Evolutionary conservation across 2,797 vertebrate species (phyloP).

Genomic region (Tragelaphus eurycerus): DNA sequence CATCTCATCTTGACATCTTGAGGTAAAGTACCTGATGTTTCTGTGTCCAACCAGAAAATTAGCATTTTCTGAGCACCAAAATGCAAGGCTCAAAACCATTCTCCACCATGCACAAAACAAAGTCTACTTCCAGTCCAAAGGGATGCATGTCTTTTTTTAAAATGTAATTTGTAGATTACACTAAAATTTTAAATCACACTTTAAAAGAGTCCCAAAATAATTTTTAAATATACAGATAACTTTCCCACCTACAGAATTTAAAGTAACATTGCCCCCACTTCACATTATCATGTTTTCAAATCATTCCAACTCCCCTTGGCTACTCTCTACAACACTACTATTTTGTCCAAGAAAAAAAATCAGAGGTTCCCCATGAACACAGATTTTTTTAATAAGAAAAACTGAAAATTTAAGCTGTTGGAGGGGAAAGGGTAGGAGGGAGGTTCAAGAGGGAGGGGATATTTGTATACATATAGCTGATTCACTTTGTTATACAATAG

Average conservation of each 20-base stretch:
- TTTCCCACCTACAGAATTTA: not conserved
- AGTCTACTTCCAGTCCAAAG: not conserved
- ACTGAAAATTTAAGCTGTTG: not conserved
- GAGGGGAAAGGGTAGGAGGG: not conserved
- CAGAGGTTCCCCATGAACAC: not conserved
- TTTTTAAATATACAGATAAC: not conserved
- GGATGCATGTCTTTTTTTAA: not conserved
- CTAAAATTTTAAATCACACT: not conserved
- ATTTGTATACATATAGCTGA: not conserved
- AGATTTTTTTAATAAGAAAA: not conserved
- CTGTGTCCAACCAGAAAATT: not conserved
- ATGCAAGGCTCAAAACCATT: not conserved
- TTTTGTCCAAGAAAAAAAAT: not conserved
- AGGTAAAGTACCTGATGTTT: not conserved
- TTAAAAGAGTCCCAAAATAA: not conserved
- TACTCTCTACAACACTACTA: not conserved
- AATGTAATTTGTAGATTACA: not conserved
- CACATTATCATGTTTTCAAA: not conserved
- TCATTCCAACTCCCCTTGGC: not conserved
- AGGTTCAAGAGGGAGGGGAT: not conserved
- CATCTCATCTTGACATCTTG: not conserved
- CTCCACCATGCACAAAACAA: not conserved
- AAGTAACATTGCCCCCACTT: not conserved
- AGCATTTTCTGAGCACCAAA: not conserved
- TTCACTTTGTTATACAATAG: not conserved